These are phyloP conservation scores for Halisarca cf. caerulea DNA, from an alignment of 37 sponge, comb jelly and placozoan species.

Conservation along the genomic window DNA sequence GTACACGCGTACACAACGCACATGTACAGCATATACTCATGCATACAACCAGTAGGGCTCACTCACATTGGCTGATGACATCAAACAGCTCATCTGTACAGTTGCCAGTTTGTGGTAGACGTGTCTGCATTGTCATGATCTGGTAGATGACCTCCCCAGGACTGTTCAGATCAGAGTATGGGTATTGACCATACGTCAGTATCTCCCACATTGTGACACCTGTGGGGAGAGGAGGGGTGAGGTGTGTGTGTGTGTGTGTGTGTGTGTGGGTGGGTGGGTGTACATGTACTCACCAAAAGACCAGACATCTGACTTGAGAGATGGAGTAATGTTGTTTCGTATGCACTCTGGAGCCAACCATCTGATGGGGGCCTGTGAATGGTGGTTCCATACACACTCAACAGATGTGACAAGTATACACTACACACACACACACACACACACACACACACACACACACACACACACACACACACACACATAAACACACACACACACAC, in stretches of 20 bases:
- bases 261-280: too few species aligned
- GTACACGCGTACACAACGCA: too few species aligned
- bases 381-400: background rate
- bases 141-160: too few species aligned
- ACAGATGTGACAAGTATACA: background rate
- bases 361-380: slow-evolving; percentile 57
- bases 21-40: too few species aligned
- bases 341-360: slow-evolving; percentile 88
- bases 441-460: background rate
- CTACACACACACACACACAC: background rate
- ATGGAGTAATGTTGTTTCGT: slow-evolving; percentile 51
- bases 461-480: too few species aligned
- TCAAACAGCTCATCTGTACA: too few species aligned
- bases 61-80: too few species aligned
- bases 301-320: slow-evolving; percentile 85
- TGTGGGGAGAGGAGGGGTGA: background rate
- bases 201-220: slow-evolving; percentile 26
- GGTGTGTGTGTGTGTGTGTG: too few species aligned
- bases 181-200: slow-evolving; percentile 21
- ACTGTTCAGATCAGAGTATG: background rate
- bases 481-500: too few species aligned
- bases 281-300: slow-evolving; percentile 49
- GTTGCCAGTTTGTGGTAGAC: too few species aligned
- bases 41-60: too few species aligned
- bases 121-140: too few species aligned